These are phyloP conservation scores for Nephotettix cincticeps DNA, from an alignment of 1,140 invertebrate genomes.

Conservation along the genomic window DNA sequence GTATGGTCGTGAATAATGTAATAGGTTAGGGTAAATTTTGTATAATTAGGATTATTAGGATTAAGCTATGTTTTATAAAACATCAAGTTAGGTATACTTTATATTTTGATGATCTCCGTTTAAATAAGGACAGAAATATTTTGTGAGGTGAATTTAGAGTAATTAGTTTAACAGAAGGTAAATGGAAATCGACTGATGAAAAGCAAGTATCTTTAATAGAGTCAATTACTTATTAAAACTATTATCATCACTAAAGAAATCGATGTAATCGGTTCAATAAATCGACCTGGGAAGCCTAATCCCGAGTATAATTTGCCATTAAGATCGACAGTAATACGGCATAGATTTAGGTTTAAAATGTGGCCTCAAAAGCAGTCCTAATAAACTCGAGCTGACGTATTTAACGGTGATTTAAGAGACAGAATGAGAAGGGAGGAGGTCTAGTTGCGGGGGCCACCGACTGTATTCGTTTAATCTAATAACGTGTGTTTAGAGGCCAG, in stretches of 20 bases:
- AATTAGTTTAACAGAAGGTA: too few species aligned
- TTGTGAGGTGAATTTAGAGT: too few species aligned
- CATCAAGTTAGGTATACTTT: too few species aligned
- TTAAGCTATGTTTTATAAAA: too few species aligned
- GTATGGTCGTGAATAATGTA: too few species aligned
- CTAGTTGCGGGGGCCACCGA: conserved; percentile 7
- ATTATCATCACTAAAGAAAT: neutral
- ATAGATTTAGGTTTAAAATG: neutral
- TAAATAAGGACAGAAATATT: too few species aligned
- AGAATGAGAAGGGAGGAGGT: neutral
- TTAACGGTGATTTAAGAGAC: conserved; percentile 17
- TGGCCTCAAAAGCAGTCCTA: conserved; percentile 13
- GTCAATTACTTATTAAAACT: neutral
- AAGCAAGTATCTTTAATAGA: too few species aligned
- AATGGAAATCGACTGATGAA: too few species aligned
- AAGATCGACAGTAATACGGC: conserved; percentile 4
- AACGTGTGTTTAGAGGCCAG: conserved; percentile 22
- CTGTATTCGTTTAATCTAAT: conserved; percentile 23
- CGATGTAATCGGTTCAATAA: conserved; percentile 1
- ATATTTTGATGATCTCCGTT: too few species aligned
- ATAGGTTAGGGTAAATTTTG: too few species aligned
- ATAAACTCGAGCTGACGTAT: conserved; percentile 1
- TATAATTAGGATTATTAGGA: too few species aligned
- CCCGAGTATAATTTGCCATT: neutral
- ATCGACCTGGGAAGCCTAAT: neutral